These are phyloP conservation scores for Leptodactylus fuscus DNA, from an alignment of 2,113 vertebrate genomes.

Conservation along the genomic window DNA sequence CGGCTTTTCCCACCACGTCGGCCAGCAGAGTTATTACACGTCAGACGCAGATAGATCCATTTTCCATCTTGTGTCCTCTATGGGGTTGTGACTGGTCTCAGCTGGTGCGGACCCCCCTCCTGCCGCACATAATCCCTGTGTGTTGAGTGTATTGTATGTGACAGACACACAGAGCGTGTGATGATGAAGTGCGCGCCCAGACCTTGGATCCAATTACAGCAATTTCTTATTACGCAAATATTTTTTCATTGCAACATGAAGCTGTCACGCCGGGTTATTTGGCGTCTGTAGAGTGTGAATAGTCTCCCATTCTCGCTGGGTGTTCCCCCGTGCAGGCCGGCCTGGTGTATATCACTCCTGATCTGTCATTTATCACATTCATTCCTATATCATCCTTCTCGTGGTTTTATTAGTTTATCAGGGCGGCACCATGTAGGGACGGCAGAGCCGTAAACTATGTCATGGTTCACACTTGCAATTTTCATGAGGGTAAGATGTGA, in stretches of 20 bases:
- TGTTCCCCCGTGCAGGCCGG: background rate
- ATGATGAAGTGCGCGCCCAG: background rate
- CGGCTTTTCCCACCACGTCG: background rate
- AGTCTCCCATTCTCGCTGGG: background rate
- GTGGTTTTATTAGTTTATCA: too few relatives aligned
- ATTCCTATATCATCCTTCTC: too few relatives aligned
- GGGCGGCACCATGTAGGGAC: too few relatives aligned
- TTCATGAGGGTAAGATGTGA: too few relatives aligned
- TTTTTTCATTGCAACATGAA: background rate
- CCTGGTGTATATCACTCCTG: background rate
- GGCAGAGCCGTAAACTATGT: too few relatives aligned
- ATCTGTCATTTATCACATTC: background rate
- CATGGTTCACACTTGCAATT: too few relatives aligned
- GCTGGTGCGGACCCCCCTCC: background rate
- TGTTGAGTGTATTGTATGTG: conserved; percentile 9
- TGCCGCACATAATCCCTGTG: background rate
- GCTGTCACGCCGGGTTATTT: background rate
- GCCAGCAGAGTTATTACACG: conserved; percentile 2
- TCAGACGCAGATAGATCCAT: background rate
- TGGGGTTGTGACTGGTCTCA: background rate
- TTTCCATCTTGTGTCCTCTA: conserved; percentile 12
- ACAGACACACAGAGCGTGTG: background rate
- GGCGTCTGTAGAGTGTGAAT: background rate
- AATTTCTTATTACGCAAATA: conserved; percentile 2
- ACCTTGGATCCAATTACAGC: conserved; percentile 9